Conservation (phyloP, 2,797 vertebrate species). For the Crenuchus spilurus region DNA sequence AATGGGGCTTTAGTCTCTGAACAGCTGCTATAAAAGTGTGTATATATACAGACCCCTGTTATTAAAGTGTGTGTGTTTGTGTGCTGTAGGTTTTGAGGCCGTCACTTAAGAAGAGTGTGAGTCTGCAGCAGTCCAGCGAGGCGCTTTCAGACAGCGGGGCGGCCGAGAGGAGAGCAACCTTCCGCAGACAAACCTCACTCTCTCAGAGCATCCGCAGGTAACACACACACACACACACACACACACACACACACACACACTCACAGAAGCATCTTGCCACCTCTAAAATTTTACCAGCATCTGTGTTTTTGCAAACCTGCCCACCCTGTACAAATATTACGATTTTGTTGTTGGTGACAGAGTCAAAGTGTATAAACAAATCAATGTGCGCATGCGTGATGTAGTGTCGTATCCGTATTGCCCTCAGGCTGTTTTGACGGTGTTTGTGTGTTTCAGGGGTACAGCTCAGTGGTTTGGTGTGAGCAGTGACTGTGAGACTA, state of each 20-base stretch:
- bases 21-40: too few relatives aligned
- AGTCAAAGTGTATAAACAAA: too few relatives aligned
- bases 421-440: too few relatives aligned
- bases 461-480: slow-evolving; percentile 95
- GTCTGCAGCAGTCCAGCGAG: slow-evolving; percentile 74
- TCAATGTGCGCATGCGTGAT: too few relatives aligned
- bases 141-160: slow-evolving; percentile 60
- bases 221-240: slow-evolving; percentile 44
- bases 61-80: slow-evolving; percentile 27
- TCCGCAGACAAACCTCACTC: slow-evolving; percentile 87
- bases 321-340: too few relatives aligned
- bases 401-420: too few relatives aligned
- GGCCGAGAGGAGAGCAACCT: slow-evolving; percentile 67
- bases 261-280: too few relatives aligned
- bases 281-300: too few relatives aligned
- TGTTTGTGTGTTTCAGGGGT: slow-evolving; percentile 70
- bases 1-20: too few relatives aligned
- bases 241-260: not conserved
- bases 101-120: slow-evolving; percentile 80
- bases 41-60: too few relatives aligned
- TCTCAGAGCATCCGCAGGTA: slow-evolving; percentile 95
- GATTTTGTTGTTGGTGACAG: too few relatives aligned
- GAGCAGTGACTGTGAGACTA: slow-evolving; percentile 86
- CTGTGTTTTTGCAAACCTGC: too few relatives aligned
- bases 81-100: slow-evolving; percentile 75